These are phyloP conservation scores for Tarsius wallacei DNA, from an alignment of 2,797 vertebrate species.

Conservation along the genomic window DNA sequence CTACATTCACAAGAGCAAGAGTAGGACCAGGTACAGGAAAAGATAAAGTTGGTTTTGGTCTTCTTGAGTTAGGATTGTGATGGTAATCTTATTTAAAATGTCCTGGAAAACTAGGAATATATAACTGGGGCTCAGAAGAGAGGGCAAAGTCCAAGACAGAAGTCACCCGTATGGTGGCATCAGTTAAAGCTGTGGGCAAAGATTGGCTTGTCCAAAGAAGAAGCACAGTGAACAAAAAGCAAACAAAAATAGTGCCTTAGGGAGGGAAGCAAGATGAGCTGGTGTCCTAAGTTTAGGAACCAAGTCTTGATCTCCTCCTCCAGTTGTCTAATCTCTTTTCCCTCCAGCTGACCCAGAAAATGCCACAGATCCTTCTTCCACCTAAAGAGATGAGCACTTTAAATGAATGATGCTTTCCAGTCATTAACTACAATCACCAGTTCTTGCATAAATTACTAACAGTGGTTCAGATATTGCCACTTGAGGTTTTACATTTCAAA, in stretches of 20 bases:
- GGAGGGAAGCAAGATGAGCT: not conserved
- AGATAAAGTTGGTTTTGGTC: not conserved
- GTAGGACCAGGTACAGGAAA: not conserved
- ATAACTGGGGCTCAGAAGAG: slow-evolving; percentile 27
- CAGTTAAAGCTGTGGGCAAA: slow-evolving; percentile 37
- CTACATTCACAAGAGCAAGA: not conserved
- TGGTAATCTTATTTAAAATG: not conserved
- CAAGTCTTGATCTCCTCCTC: slow-evolving; percentile 8
- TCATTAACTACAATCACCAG: not conserved
- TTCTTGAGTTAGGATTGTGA: not conserved
- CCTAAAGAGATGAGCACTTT: not conserved
- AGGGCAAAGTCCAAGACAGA: slow-evolving; percentile 34
- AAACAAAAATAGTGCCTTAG: slow-evolving; percentile 24
- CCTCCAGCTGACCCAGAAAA: slow-evolving; percentile 20
- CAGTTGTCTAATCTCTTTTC: slow-evolving; percentile 52
- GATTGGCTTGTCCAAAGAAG: not conserved
- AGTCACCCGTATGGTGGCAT: not conserved
- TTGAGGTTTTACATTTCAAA: slow-evolving; percentile 58
- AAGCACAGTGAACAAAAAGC: not conserved
- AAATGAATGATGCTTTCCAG: not conserved
- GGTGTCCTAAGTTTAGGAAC: slow-evolving; percentile 25
- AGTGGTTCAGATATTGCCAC: slow-evolving; percentile 72
- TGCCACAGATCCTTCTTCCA: not conserved
- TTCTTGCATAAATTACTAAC: slow-evolving; percentile 13
- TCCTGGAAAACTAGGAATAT: slow-evolving; percentile 7